phyloP scores from a whole-genome alignment of 2,113 vertebrate genomes.

The Orientallactaga bullata region DNA sequence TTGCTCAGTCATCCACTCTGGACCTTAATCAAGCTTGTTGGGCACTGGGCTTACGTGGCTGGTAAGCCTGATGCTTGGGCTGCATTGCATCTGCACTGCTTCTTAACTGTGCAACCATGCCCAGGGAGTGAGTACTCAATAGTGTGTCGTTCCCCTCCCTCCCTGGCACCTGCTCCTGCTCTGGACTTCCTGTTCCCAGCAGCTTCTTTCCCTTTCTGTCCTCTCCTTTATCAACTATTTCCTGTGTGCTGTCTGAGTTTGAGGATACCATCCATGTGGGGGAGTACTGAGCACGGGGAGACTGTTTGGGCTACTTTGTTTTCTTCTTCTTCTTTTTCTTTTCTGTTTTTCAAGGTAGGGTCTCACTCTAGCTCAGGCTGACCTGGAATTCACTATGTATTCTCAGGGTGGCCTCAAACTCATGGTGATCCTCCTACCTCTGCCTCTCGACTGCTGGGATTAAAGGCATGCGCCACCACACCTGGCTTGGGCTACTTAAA shows the following conservation, averaged over 20 bases:
- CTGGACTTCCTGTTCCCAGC: no score
- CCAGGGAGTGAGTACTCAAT: neutral
- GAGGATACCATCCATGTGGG: neutral
- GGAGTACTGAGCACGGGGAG: neutral
- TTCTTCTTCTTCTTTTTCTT: no score
- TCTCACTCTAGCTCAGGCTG: no score
- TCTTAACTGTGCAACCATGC: neutral
- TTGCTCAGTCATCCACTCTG: neutral
- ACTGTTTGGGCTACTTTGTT: neutral
- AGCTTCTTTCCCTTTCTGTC: neutral
- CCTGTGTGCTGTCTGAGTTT: neutral
- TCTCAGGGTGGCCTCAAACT: no score
- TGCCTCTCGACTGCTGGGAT: no score
- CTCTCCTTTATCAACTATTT: neutral
- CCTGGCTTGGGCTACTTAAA: no score
- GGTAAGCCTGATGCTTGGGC: neutral
- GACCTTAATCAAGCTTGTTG: neutral
- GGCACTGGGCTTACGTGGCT: neutral
- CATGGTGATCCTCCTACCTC: no score
- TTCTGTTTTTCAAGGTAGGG: no score
- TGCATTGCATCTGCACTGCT: neutral
- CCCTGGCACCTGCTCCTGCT: neutral
- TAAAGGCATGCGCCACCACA: no score
- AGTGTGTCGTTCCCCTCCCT: no score
- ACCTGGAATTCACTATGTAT: no score